Evolutionary conservation across 2,113 vertebrate species (phyloP), one percentile per base, ranked within the genome.

Genomic region (Lipotes vexillifer): DNA sequence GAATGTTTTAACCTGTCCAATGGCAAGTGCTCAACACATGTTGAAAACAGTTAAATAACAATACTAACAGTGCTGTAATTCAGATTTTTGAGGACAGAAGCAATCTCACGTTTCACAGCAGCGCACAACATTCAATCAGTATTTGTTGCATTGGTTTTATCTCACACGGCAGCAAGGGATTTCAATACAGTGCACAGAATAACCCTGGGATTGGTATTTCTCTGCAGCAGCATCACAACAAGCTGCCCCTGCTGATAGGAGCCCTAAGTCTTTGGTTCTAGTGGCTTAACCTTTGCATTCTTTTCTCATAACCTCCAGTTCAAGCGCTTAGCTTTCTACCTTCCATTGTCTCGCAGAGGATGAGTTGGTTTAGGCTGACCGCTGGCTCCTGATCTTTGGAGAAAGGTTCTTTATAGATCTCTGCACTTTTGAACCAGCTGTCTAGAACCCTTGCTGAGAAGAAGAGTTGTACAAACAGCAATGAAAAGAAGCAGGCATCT

Each of bases 261-360:
- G 86, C 74, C 85, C 74, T 31, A 74, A 86, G 68, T 93, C n/a
- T 96, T 96, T 96, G 94, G 97, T 97, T 96, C 65, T 36, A 93
- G 52, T 81, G 94, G 57, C 52, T 97, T 97, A 95, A 96, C 78
- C 88, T 96, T 93, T 96, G 63, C 29, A 25, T 95, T 89, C 38
- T 77, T 88, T 97, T 83, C 77, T 95, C 27, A 89, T 31, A 91
- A 74, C 90, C 86, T 93, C 52, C 11, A 38, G 82, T 94, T 83
- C 72, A 95, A 97, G 88, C 0, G 13, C 86, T 97, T 94, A 94
- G 65, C 89, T 93, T 96, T 94, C 78, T 38, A 49, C 63, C 20
- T 77, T 82, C 77, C 46, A n/a, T 59, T 55, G 83, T 68, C 46
- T 95, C 78, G 78, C 27, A 3, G 69, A 97, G 94, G 83, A 97